phyloP scores from a whole-genome alignment of 2,797 vertebrate genomes.

The Leucoraja ocellata region DNA sequence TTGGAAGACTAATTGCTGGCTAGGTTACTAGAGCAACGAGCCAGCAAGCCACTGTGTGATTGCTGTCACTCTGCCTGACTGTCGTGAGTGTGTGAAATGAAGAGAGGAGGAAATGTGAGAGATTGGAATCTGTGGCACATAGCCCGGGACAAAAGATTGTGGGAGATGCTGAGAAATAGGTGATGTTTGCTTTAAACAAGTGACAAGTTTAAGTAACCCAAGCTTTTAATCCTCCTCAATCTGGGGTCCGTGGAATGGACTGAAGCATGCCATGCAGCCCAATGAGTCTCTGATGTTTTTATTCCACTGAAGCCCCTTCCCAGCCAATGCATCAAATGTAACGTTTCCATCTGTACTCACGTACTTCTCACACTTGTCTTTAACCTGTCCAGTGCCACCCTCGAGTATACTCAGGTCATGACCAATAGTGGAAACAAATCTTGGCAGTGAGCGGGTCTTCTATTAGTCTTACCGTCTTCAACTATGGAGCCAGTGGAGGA shows the following conservation, averaged over 20 bases:
- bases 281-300: background rate
- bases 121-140: background rate
- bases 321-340: background rate
- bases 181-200: background rate
- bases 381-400: background rate
- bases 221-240: background rate
- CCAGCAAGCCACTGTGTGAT: background rate
- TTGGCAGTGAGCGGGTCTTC: too few relatives aligned
- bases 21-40: background rate
- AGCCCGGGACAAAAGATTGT: background rate
- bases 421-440: too few relatives aligned
- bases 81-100: background rate
- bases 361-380: background rate
- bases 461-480: too few relatives aligned
- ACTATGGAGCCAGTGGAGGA: too few relatives aligned
- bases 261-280: background rate
- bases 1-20: background rate
- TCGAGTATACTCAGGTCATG: too few relatives aligned
- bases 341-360: background rate
- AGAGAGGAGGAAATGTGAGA: background rate
- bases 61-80: background rate
- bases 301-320: background rate
- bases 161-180: background rate
- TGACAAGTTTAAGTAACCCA: background rate
- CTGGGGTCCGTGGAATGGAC: background rate